A percentile compares a stretch with the other conserved stretches of the same genome.
Evolutionary conservation across 2,113 vertebrate species (phyloP).

Genomic region (Varanus komodoensis): DNA sequence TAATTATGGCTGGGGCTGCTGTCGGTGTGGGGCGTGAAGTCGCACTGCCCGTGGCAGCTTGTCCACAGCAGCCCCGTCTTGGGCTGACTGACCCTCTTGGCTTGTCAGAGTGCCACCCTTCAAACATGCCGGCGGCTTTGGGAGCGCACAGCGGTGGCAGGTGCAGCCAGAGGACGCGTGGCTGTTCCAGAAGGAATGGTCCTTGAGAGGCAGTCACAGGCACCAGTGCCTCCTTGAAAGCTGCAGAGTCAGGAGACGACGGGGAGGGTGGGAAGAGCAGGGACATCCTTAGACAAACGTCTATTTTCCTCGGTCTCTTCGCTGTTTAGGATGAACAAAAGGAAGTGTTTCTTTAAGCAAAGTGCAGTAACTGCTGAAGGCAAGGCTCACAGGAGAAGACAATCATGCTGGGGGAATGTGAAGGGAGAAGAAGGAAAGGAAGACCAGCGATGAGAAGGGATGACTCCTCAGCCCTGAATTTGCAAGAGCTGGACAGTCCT

Average conservation of each 20-base stretch:
- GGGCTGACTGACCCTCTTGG: conserved; percentile 20
- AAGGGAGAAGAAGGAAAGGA: no score
- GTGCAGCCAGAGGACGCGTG: background rate
- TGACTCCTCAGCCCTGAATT: no score
- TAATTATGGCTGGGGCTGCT: conserved; percentile 81
- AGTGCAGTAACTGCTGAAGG: no score
- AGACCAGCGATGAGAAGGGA: no score
- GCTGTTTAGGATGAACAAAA: background rate
- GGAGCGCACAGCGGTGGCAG: background rate
- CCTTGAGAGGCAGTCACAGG: conserved; percentile 11
- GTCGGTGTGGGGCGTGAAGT: conserved; percentile 68
- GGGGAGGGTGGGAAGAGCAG: background rate
- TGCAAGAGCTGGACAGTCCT: no score
- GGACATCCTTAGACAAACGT: background rate
- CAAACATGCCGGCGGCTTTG: background rate
- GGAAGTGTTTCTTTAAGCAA: background rate
- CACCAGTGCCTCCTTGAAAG: background rate
- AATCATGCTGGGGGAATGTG: no score
- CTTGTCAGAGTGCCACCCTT: background rate
- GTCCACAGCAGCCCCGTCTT: conserved; percentile 4
- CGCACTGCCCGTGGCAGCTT: conserved; percentile 51
- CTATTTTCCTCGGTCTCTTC: background rate
- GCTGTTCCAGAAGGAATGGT: background rate
- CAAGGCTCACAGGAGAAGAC: no score
- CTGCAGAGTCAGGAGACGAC: background rate